phyloP scores from a whole-genome alignment of 2,888 invertebrate species.

The Tinea pellionella region DNA sequence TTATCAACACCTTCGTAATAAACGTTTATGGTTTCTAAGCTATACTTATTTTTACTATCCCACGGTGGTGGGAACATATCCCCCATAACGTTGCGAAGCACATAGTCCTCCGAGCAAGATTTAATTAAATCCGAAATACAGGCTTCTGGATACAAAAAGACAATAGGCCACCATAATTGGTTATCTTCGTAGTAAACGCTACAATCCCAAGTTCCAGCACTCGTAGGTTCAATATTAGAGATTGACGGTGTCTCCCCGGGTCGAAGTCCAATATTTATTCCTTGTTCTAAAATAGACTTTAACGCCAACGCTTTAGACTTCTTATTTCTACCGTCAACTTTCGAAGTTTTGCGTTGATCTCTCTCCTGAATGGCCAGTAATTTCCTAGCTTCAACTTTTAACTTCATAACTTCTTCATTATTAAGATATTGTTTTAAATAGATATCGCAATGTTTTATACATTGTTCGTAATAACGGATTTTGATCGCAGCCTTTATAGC shows the following conservation, averaged over 20 bases:
- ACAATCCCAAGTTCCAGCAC: conserved; percentile 73
- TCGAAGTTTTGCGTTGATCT: conserved; percentile 61
- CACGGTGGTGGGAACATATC: conserved; percentile 79
- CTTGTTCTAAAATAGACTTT: conserved; percentile 50
- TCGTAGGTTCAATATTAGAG: conserved; percentile 71
- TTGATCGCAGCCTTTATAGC: conserved; percentile 81
- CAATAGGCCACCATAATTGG: conserved; percentile 85
- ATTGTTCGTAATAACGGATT: conserved; percentile 75
- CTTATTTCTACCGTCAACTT: conserved; percentile 48
- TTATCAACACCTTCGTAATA: conserved; percentile 79
- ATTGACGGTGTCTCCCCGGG: conserved; percentile 30
- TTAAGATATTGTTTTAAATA: conserved; percentile 69
- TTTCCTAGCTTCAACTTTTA: conserved; percentile 55
- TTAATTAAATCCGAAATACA: conserved; percentile 88
- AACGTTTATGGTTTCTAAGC: conserved; percentile 68
- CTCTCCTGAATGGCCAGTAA: conserved; percentile 59
- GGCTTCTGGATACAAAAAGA: conserved; percentile 90
- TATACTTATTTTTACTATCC: conserved; percentile 77
- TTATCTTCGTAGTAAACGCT: conserved; percentile 74
- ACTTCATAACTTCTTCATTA: conserved; percentile 54
- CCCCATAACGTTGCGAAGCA: conserved; percentile 54
- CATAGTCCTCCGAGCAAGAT: conserved; percentile 79
- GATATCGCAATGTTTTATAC: conserved; percentile 77
- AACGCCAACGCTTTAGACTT: conserved; percentile 47
- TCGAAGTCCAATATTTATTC: conserved; percentile 52